Percentiles rank a stretch among this genome's conserved stretches.
Conservation (phyloP, 2,113 vertebrate species). For the Clarias gariepinus region DNA sequence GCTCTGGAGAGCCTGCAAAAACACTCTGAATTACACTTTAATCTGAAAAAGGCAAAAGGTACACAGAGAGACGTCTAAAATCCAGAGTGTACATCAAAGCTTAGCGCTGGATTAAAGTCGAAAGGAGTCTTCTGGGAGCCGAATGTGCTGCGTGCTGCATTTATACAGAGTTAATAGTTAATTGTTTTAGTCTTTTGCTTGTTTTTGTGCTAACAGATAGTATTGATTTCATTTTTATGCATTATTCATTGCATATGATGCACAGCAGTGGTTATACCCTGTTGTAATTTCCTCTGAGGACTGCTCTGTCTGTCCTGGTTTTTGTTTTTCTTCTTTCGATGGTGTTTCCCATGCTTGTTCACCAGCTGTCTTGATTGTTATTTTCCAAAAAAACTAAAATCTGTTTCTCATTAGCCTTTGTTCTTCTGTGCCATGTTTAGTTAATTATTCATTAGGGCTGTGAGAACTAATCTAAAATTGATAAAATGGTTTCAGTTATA, state of each 20-base stretch:
- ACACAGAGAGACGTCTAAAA: background rate
- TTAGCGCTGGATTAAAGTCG: background rate
- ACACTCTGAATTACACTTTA: background rate
- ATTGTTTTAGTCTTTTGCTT: background rate
- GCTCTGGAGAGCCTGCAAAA: constrained; percentile 9
- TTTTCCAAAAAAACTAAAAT: background rate
- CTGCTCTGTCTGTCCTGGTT: background rate
- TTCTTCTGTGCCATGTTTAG: background rate
- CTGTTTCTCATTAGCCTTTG: background rate
- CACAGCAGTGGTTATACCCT: too few species aligned
- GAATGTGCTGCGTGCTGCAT: background rate
- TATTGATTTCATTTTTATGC: background rate
- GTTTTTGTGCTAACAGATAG: background rate
- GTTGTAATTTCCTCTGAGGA: background rate
- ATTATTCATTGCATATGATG: background rate
- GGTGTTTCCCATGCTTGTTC: background rate
- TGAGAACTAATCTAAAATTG: background rate
- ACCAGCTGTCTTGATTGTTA: background rate
- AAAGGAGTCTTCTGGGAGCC: background rate
- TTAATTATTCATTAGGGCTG: background rate
- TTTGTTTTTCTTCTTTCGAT: background rate
- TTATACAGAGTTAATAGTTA: background rate
- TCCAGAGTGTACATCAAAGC: background rate
- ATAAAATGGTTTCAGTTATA: background rate
- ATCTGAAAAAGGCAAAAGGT: background rate